Base-by-base conservation (phyloP, 2,888 invertebrate genomes). In the Branchipolynoe longqiensis region DNA sequence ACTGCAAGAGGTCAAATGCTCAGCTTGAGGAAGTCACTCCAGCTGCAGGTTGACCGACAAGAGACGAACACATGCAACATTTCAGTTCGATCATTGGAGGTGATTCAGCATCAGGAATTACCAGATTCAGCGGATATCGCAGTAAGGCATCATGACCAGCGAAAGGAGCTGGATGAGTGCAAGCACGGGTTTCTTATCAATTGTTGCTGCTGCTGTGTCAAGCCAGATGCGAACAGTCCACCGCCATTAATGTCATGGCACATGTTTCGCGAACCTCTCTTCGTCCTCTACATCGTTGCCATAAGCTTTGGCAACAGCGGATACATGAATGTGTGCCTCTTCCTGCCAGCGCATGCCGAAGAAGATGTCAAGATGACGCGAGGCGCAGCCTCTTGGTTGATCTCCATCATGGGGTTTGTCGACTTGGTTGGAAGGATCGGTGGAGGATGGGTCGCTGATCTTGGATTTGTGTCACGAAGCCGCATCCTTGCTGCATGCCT, bases 351-450 rank as follows among this genome's bases (percentile, higher is more conserved):
- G 22, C 62, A 84, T 41, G 84, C 84, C 8, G 84, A 84, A n/a
- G 40, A 81, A 3, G 78, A 78, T 14, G 22, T 84, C 0, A 33
- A 41, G 8, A 12, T 84, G 41, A n/a, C 69, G 14, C 14, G 62
- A 1, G 54, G 48, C 22, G 31, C 48, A 62, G 94, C 95, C 92
- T 96, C 96, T 62, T 96, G 95, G 73, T 93, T 97, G 88, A 96
- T 97, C 2, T 96, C 96, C 0, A 95, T 96, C 59, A 96, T 96
- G 85, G 96, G 97, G 0, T 96, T 95, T 0, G 93, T 96, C 64
- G 97, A 97, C 90, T 94, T 97, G 0, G 95, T 95, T 84, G 96
- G 96, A 0, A 94, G 97, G 36, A 94, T 97, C 0, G 96, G 96
- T 0, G 94, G 96, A 0, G 97, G 97, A 56, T 86, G 84, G 83